Conservation (phyloP, 2,888 invertebrate genomes). For the Drosophila tripunctata region DNA sequence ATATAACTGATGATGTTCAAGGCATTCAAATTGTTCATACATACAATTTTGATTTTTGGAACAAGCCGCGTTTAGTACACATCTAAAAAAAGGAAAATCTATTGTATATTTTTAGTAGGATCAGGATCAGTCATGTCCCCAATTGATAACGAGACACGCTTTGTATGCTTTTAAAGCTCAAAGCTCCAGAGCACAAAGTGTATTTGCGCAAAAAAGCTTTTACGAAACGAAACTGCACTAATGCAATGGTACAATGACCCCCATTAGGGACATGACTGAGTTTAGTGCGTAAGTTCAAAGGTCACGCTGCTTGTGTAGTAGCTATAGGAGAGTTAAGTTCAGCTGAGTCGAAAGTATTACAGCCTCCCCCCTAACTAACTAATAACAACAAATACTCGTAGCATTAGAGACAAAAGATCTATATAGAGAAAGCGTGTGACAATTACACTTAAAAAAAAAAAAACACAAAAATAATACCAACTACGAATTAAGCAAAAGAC, state of each 20-base stretch:
- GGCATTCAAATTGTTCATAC: conserved; percentile 33
- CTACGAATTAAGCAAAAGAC: conserved; percentile 45
- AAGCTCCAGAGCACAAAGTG: conserved; percentile 18
- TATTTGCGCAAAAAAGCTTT: conserved; percentile 38
- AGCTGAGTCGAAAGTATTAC: conserved; percentile 65
- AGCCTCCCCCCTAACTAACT: too few species aligned
- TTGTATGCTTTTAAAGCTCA: conserved; percentile 17
- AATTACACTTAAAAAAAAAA: conserved; percentile 22
- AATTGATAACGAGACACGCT: not conserved
- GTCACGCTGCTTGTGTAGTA: conserved; percentile 29
- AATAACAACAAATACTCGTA: conserved; percentile 67
- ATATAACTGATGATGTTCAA: not conserved
- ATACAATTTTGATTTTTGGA: conserved; percentile 1
- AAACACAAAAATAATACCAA: not conserved
- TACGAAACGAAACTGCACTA: conserved; percentile 15
- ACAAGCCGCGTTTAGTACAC: conserved; percentile 39
- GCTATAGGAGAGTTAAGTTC: conserved; percentile 30
- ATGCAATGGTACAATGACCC: conserved; percentile 27
- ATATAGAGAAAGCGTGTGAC: conserved; percentile 21
- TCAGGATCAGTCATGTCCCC: conserved; percentile 37
- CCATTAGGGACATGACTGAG: conserved; percentile 38
- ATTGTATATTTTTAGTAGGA: conserved; percentile 31
- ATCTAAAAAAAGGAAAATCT: conserved; percentile 50
- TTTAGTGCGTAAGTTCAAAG: conserved; percentile 35
- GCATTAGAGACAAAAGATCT: conserved; percentile 42